Conservation (phyloP, 2,888 invertebrate genomes). For the Epinotia nisella region DNA sequence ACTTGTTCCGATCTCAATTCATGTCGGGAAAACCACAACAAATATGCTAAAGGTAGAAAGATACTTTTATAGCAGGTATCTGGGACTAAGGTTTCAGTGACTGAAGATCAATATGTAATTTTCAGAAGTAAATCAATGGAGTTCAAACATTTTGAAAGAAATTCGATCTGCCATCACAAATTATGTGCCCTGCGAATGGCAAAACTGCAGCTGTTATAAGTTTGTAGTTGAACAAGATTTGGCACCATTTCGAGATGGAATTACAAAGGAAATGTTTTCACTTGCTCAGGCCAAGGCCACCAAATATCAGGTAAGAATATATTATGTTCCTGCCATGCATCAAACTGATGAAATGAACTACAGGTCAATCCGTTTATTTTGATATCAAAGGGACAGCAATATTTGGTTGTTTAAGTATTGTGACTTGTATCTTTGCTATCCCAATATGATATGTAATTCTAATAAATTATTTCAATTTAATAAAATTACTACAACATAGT, state of each 20-base stretch:
- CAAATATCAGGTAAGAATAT: slow-evolving; percentile 61
- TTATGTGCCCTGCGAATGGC: slow-evolving; percentile 83
- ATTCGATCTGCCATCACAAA: slow-evolving; percentile 79
- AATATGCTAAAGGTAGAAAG: slow-evolving; percentile 56
- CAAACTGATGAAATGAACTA: too few species aligned
- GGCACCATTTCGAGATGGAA: slow-evolving; percentile 88
- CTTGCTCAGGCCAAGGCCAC: slow-evolving; percentile 78
- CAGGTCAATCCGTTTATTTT: too few species aligned
- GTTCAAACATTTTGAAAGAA: slow-evolving; percentile 66
- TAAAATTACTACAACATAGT: too few species aligned
- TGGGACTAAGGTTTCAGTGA: neutral
- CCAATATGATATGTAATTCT: too few species aligned
- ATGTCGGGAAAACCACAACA: slow-evolving; percentile 53
- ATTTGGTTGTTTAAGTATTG: too few species aligned
- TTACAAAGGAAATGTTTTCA: slow-evolving; percentile 87
- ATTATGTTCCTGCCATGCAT: neutral
- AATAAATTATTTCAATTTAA: too few species aligned
- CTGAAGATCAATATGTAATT: slow-evolving; percentile 45
- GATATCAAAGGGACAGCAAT: too few species aligned
- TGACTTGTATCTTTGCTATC: too few species aligned
- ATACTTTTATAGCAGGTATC: neutral
- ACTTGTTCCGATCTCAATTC: slow-evolving; percentile 42
- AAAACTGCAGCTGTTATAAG: slow-evolving; percentile 87
- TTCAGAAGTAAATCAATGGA: slow-evolving; percentile 80
- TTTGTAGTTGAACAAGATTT: slow-evolving; percentile 89